Conservation (phyloP, 2,888 invertebrate genomes). For the Parascotia fuliginaria region DNA sequence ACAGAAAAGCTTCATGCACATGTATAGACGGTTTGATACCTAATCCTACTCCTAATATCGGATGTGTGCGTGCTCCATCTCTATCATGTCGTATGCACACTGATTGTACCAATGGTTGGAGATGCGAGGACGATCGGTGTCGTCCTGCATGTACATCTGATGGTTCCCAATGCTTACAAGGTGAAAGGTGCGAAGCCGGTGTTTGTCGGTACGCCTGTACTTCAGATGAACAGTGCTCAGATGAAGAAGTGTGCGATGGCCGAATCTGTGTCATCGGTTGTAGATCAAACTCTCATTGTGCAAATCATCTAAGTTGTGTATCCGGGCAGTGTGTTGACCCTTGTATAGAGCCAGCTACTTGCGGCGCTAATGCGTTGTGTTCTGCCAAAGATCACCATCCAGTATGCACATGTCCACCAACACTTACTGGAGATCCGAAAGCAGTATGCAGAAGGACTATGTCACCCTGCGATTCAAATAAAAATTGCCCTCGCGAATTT, state of each 20-base stretch:
- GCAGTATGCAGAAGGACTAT: constrained; percentile 90
- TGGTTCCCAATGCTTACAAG: constrained; percentile 90
- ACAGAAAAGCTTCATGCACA: constrained; percentile 93
- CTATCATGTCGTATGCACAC: constrained; percentile 91
- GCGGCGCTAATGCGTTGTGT: constrained; percentile 94
- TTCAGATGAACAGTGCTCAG: constrained; percentile 93
- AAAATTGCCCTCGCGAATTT: constrained; percentile 89
- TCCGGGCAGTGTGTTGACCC: constrained; percentile 92
- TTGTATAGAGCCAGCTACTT: constrained; percentile 91
- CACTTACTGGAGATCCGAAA: constrained; percentile 91
- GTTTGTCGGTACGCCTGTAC: constrained; percentile 94
- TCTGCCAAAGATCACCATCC: constrained; percentile 89
- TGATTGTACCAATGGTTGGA: constrained; percentile 89
- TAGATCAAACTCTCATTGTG: constrained; percentile 92
- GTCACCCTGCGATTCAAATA: constrained; percentile 87
- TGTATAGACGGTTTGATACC: constrained; percentile 93
- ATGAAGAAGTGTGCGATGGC: constrained; percentile 94
- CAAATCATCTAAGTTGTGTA: constrained; percentile 89
- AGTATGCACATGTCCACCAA: constrained; percentile 89
- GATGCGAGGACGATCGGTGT: constrained; percentile 91
- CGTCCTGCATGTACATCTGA: constrained; percentile 92
- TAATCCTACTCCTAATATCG: constrained; percentile 94
- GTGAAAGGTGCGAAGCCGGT: constrained; percentile 91
- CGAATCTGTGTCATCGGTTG: constrained; percentile 93
- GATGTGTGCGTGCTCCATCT: constrained; percentile 93